Conservation (phyloP, 2,113 vertebrate genomes). For the Vicugna pacos region DNA sequence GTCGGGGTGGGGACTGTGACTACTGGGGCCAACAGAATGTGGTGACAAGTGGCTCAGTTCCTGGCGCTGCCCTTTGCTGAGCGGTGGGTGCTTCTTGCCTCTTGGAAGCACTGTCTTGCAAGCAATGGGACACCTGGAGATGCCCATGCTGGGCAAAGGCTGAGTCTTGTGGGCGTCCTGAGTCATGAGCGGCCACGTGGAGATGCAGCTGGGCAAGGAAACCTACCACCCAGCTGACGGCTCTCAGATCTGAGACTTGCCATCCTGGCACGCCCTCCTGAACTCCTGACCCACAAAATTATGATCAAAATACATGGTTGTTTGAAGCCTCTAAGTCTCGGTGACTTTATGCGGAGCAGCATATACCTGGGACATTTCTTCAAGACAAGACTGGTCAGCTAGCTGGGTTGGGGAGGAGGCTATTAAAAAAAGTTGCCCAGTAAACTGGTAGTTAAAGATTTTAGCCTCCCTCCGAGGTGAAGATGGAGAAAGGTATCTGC, state of each 20-base stretch:
- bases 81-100: background rate
- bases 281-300: background rate
- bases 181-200: too few species aligned
- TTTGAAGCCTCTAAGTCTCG: background rate
- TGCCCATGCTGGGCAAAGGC: background rate
- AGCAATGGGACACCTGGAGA: background rate
- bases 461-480: background rate
- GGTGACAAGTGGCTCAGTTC: background rate
- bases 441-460: background rate
- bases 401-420: background rate
- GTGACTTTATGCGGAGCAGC: background rate
- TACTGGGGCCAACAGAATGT: background rate
- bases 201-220: background rate
- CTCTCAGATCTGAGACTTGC: background rate
- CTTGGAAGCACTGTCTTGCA: background rate
- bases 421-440: background rate
- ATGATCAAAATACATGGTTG: background rate
- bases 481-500: background rate
- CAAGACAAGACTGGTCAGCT: background rate
- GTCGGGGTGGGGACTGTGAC: background rate
- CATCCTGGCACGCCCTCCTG: rapidly evolving
- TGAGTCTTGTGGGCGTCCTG: background rate
- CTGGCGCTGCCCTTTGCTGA: background rate
- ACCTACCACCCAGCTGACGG: background rate
- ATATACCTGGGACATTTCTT: background rate